Evolutionary conservation across 2,113 vertebrate genomes (phyloP).

Genomic region (Oreamnos americanus): DNA sequence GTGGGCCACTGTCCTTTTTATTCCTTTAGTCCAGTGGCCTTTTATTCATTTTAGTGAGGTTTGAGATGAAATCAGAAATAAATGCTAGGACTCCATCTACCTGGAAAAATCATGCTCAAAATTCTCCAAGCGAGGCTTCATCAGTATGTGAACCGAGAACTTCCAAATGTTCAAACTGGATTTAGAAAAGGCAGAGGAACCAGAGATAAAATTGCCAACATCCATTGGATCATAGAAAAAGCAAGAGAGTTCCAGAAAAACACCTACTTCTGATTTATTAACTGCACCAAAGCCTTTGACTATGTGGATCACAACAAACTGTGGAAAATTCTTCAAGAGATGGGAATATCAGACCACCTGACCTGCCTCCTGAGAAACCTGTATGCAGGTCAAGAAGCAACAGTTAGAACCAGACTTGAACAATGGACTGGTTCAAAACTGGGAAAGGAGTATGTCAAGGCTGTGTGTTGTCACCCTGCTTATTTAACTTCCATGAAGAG

Average conservation of each 20-base stretch:
- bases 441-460: neutral
- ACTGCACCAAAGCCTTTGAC: neutral
- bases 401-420: neutral
- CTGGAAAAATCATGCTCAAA: neutral
- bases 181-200: neutral
- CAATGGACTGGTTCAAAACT: neutral
- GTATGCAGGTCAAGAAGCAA: neutral
- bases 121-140: neutral
- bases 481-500: neutral
- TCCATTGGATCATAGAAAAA: neutral
- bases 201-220: neutral
- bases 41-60: neutral
- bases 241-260: neutral
- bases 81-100: neutral
- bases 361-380: neutral
- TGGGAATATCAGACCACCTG: neutral
- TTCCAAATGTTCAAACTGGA: neutral
- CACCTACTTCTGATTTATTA: neutral
- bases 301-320: neutral
- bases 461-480: neutral
- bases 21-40: neutral
- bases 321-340: neutral
- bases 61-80: slow-evolving; percentile 25
- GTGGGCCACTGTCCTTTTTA: neutral
- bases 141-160: neutral